Conservation (phyloP, 2,888 invertebrate species). For the Campopleginae sp. region DNA sequence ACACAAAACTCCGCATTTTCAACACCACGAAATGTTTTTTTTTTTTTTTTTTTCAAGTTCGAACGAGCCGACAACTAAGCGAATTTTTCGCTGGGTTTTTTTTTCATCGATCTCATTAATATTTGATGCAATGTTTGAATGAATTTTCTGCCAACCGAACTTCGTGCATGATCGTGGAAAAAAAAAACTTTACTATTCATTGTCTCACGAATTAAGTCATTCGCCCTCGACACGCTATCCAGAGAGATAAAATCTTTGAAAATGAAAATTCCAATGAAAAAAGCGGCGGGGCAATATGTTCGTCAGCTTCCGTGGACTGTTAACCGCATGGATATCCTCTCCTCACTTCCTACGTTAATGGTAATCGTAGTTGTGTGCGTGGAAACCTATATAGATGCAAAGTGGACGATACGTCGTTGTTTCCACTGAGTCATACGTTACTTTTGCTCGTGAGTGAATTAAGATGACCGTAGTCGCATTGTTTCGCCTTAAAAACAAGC, state of each 20-base stretch:
- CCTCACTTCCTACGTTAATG: constrained; percentile 7
- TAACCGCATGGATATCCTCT: constrained; percentile 16
- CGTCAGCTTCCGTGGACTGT: constrained; percentile 16
- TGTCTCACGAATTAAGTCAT: constrained; percentile 3
- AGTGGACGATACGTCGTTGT: constrained; percentile 4
- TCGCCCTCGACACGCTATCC: background rate
- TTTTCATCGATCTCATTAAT: background rate
- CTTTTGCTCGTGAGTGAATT: constrained; percentile 20
- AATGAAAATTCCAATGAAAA: constrained; percentile 10
- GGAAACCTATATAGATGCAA: background rate
- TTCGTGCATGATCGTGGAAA: background rate
- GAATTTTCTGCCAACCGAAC: background rate
- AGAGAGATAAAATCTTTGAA: constrained; percentile 8
- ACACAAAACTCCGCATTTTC: background rate
- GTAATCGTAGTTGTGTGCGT: background rate
- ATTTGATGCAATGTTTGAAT: background rate
- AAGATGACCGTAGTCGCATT: constrained; percentile 10
- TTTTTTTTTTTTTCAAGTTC: background rate
- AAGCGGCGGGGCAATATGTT: background rate
- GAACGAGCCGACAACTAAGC: too few relatives aligned
- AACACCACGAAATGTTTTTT: background rate
- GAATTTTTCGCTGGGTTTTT: background rate
- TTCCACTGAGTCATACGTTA: constrained; percentile 24
- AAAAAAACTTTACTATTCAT: background rate
- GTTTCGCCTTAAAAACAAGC: background rate